Conservation (phyloP, 2,113 vertebrate species). For the Oreochromis niloticus region DNA sequence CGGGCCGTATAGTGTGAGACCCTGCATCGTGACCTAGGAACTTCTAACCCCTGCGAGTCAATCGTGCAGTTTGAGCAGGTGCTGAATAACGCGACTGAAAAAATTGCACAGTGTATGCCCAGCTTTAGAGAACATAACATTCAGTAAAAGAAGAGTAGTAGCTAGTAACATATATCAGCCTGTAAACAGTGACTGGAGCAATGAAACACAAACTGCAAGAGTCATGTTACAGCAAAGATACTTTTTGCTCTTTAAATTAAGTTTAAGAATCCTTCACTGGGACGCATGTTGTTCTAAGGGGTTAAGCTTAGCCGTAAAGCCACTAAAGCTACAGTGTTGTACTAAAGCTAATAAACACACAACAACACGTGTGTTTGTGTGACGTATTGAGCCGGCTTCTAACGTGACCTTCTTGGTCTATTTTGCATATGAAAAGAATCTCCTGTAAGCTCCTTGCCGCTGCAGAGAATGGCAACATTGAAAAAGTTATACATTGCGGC, state of each 20-base stretch:
- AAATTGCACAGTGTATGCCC: too few relatives aligned
- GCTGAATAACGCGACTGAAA: too few relatives aligned
- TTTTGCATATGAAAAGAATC: conserved; percentile 16
- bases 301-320: neutral
- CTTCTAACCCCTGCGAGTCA: too few relatives aligned
- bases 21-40: too few relatives aligned
- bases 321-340: neutral
- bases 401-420: neutral
- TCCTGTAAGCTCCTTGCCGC: neutral
- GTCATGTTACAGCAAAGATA: neutral
- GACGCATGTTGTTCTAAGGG: neutral
- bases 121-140: neutral
- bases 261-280: neutral
- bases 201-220: neutral
- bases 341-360: neutral
- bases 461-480: neutral
- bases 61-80: too few relatives aligned
- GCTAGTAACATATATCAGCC: neutral
- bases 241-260: neutral
- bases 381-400: neutral
- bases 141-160: neutral
- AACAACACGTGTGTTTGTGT: neutral
- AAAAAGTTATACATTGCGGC: conserved; percentile 15
- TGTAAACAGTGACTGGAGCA: neutral
- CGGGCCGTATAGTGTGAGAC: too few relatives aligned